Conservation (phyloP, 2,888 invertebrate species). For the Dicranocentrus wangi region DNA sequence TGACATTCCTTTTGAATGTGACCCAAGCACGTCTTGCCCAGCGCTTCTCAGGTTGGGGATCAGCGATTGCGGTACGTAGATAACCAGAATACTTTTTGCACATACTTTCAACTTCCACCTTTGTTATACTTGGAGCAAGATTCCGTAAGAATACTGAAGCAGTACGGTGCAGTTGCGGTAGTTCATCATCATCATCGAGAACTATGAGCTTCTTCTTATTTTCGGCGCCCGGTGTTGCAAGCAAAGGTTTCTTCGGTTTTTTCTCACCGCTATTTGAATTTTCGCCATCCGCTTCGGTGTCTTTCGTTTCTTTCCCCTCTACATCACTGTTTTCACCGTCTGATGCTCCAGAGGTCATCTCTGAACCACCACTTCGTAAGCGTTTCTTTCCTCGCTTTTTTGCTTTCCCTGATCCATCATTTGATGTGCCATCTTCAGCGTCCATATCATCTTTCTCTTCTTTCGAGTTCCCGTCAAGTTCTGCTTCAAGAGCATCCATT, state of each 20-base stretch:
- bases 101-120: conserved; percentile 93
- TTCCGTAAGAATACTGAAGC: conserved; percentile 97
- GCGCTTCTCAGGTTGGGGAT: conserved; percentile 95
- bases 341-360: conserved; percentile 66
- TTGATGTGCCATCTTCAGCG: conserved; percentile 41
- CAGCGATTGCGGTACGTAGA: conserved; percentile 94
- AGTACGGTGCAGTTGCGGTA: conserved; percentile 87
- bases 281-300: conserved; percentile 75
- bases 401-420: conserved; percentile 74
- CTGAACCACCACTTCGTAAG: conserved; percentile 75
- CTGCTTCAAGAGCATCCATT: conserved; percentile 75
- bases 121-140: conserved; percentile 95
- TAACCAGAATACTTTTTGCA: conserved; percentile 95
- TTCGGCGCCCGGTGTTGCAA: conserved; percentile 50
- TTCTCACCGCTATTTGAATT: conserved; percentile 73
- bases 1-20: conserved; percentile 95
- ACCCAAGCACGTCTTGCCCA: conserved; percentile 99
- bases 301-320: conserved; percentile 74
- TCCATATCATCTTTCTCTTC: conserved; percentile 72
- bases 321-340: conserved; percentile 74
- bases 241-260: conserved; percentile 64
- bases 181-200: conserved; percentile 67
- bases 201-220: conserved; percentile 67
- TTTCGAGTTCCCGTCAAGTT: conserved; percentile 55
- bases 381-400: conserved; percentile 74